These are phyloP conservation scores for Microvelia longipes DNA, from an alignment of 1,140 invertebrate genomes.

Conservation along the genomic window DNA sequence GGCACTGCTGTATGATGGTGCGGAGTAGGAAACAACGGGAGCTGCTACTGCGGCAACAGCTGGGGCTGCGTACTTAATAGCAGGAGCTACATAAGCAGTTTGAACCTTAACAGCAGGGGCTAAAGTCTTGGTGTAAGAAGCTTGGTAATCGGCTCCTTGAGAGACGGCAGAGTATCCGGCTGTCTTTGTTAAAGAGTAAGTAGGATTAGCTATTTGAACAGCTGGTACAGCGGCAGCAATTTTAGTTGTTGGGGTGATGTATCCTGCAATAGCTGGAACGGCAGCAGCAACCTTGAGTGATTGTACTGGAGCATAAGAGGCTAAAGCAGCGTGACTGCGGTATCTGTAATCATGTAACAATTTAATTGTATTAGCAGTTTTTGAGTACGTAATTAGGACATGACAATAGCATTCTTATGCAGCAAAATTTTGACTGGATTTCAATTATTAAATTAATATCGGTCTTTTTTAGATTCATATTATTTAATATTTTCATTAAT, in stretches of 20 bases:
- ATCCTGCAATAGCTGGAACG: conserved; percentile 8
- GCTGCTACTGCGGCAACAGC: conserved; percentile 6
- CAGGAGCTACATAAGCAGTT: conserved; percentile 11
- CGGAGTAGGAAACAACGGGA: neutral
- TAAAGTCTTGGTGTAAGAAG: neutral
- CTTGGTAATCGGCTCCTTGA: neutral
- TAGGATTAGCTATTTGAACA: conserved; percentile 10
- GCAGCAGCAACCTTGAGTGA: conserved; percentile 12
- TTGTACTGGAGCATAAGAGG: conserved; percentile 14
- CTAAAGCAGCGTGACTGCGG: conserved; percentile 8
- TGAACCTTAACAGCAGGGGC: neutral
- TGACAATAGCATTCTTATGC: too few species aligned
- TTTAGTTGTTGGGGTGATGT: conserved; percentile 9
- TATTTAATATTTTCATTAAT: too few species aligned
- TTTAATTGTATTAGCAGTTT: neutral
- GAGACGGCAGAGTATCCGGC: neutral
- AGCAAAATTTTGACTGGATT: neutral
- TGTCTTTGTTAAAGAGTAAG: neutral
- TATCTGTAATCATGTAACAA: neutral
- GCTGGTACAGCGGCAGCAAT: conserved; percentile 16
- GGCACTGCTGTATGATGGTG: neutral
- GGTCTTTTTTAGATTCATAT: too few species aligned
- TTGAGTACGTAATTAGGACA: neutral
- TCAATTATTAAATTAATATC: too few species aligned
- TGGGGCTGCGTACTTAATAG: conserved; percentile 7